Conservation (phyloP, 2,113 vertebrate genomes). For the Garra rufa region DNA sequence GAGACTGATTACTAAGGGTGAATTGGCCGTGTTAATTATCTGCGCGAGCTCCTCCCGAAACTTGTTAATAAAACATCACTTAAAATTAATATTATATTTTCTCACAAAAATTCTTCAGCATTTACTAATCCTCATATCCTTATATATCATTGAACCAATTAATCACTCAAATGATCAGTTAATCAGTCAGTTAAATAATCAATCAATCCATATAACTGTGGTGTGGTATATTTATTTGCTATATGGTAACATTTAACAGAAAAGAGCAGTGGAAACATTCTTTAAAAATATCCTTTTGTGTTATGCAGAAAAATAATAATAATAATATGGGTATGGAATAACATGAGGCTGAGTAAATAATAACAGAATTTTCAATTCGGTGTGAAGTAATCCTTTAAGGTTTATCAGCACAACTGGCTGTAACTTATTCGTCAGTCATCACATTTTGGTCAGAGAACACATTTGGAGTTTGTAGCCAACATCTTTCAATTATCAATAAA, state of each 20-base stretch:
- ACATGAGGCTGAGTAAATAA: neutral
- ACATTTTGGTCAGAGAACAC: slow-evolving; percentile 19
- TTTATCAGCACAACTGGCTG: neutral
- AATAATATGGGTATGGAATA: neutral
- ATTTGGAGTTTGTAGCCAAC: neutral
- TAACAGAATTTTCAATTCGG: neutral
- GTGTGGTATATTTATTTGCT: neutral
- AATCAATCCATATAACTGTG: no score
- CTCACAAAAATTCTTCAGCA: no score
- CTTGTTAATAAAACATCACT: no score
- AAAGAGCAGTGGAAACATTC: neutral
- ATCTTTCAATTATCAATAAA: slow-evolving; percentile 38
- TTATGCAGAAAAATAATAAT: neutral
- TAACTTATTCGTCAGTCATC: slow-evolving; percentile 5
- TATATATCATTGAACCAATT: no score
- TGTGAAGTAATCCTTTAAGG: slow-evolving; percentile 8
- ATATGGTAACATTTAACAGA: neutral
- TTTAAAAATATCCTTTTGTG: neutral
- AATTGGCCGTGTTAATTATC: no score
- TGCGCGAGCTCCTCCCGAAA: no score
- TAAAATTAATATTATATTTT: no score
- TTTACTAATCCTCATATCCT: no score
- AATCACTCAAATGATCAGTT: no score
- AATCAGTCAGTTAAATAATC: no score
- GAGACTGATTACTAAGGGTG: no score